Evolutionary conservation across 2,797 vertebrate genomes (phyloP).

Genomic region (Sorex maritimensis): DNA sequence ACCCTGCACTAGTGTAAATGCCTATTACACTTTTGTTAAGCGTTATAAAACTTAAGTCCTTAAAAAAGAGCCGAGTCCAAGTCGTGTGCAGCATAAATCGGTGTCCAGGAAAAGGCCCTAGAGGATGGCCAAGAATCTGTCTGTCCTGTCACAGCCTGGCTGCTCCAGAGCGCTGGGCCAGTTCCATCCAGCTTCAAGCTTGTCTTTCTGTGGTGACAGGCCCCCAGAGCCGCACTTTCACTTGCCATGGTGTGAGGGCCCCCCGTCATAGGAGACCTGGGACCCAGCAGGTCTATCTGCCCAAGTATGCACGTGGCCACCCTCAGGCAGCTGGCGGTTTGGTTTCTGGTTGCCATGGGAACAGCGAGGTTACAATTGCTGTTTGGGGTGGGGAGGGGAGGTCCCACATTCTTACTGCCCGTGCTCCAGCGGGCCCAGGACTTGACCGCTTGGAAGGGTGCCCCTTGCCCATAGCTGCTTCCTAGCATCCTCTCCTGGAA

Average conservation of each 20-base stretch:
- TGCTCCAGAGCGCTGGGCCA: too few relatives aligned
- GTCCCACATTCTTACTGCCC: background rate
- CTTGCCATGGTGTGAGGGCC: too few relatives aligned
- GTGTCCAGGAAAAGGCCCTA: slow-evolving; percentile 15
- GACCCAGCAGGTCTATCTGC: too few relatives aligned
- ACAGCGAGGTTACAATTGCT: background rate
- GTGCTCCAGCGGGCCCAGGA: too few relatives aligned
- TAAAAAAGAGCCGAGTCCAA: slow-evolving; percentile 10
- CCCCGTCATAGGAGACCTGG: too few relatives aligned
- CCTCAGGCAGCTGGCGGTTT: background rate
- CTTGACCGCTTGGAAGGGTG: too few relatives aligned
- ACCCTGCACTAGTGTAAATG: slow-evolving; percentile 70
- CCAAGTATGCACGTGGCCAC: too few relatives aligned
- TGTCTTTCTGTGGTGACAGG: too few relatives aligned
- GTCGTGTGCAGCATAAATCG: slow-evolving; percentile 56
- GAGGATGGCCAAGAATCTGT: background rate
- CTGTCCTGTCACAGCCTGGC: background rate
- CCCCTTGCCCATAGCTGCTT: too few relatives aligned
- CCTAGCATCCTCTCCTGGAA: too few relatives aligned
- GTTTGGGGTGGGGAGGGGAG: background rate
- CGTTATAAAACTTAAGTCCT: slow-evolving; percentile 67
- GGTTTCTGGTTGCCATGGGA: background rate
- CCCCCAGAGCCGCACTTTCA: too few relatives aligned
- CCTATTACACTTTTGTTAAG: slow-evolving; percentile 58
- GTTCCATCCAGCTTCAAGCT: too few relatives aligned